phyloP scores from a whole-genome alignment of 2,888 invertebrate species.

The Steinernema hermaphroditum region DNA sequence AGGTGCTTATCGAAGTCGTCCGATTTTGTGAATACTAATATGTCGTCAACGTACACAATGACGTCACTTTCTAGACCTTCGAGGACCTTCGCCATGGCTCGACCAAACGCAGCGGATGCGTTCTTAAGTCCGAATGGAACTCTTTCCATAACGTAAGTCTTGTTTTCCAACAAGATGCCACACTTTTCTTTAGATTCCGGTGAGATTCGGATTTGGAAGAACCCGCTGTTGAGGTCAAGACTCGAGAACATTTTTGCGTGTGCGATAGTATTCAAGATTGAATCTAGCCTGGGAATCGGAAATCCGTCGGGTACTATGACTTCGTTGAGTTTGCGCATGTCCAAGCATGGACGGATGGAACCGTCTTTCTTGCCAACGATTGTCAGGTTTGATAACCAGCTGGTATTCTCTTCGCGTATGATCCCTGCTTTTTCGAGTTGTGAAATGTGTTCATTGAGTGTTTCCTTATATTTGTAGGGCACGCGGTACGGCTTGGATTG shows the following conservation, averaged over 20 bases:
- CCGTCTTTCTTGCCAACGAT: conserved; percentile 47
- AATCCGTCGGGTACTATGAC: conserved; percentile 38
- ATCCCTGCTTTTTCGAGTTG: conserved; percentile 37
- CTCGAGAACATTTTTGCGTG: background rate
- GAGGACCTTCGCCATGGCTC: conserved; percentile 37
- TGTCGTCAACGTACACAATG: too few species aligned
- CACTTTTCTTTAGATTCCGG: conserved; percentile 29
- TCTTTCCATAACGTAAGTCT: conserved; percentile 36
- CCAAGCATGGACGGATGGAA: conserved; percentile 39
- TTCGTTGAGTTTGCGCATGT: conserved; percentile 38
- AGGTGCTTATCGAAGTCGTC: too few species aligned
- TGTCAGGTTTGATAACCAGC: conserved; percentile 43
- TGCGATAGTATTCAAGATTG: conserved; percentile 25
- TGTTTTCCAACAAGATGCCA: conserved; percentile 32
- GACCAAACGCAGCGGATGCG: conserved; percentile 38
- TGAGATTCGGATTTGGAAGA: conserved; percentile 32
- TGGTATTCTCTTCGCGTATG: conserved; percentile 46
- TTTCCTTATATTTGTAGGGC: conserved; percentile 41
- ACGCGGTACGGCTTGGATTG: conserved; percentile 35
- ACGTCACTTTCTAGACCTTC: too few species aligned
- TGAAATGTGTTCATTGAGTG: conserved; percentile 47
- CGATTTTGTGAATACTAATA: too few species aligned
- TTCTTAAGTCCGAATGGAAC: conserved; percentile 40
- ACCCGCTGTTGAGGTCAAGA: conserved; percentile 38
- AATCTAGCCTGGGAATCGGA: conserved; percentile 36